These are phyloP conservation scores for Spongia lamella DNA, from an alignment of 37 sponge, comb jelly and placozoan genomes.

Conservation along the genomic window DNA sequence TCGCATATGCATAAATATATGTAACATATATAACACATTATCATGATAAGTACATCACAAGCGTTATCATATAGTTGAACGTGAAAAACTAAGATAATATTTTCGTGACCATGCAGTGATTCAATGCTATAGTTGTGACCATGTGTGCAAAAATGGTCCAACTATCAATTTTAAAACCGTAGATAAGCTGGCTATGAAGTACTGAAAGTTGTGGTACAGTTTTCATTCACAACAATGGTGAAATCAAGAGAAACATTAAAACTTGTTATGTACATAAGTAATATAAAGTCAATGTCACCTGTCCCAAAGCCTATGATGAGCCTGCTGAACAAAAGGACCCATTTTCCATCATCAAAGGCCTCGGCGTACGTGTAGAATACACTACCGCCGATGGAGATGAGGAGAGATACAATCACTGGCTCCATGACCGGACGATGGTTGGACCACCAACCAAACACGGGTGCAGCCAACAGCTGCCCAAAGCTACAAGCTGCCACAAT, in stretches of 20 bases:
- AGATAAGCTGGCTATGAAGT: no score
- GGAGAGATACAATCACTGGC: constrained; percentile 59
- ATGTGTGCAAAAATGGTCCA: no score
- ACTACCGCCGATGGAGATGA: constrained; percentile 55
- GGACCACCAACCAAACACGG: constrained; percentile 84
- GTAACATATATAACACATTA: background rate
- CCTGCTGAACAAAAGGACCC: constrained; percentile 49
- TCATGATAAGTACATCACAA: background rate
- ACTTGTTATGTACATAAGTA: constrained; percentile 3
- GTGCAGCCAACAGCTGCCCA: constrained; percentile 81
- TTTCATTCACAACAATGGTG: no score
- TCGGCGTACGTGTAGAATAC: constrained; percentile 69
- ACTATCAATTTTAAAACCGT: no score
- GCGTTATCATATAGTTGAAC: background rate
- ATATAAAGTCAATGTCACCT: constrained; percentile 50
- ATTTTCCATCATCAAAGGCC: constrained; percentile 45
- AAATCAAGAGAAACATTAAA: constrained; percentile 4
- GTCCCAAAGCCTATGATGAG: constrained; percentile 67
- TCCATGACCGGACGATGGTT: constrained; percentile 64
- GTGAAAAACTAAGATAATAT: no score
- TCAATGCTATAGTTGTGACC: no score
- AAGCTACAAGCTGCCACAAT: constrained; percentile 84
- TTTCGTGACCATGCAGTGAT: no score
- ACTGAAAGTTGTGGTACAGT: no score
- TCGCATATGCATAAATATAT: constrained; percentile 30